Evolutionary conservation across 2,888 invertebrate species (phyloP).

Genomic region (Fissipunctia ypsillon): DNA sequence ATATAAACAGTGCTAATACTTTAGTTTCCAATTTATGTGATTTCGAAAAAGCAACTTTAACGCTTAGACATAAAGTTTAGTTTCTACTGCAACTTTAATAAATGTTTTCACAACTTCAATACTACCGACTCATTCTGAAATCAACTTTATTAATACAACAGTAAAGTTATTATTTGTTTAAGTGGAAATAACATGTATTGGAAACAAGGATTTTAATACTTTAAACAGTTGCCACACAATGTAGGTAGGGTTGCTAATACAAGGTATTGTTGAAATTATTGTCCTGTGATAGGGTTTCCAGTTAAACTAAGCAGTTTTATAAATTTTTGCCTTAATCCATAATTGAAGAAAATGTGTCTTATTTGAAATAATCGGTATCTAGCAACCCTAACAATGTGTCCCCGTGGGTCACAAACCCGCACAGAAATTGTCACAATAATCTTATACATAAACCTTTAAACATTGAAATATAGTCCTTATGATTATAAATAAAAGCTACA

Average conservation of each 20-base stretch:
- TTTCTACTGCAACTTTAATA: not conserved
- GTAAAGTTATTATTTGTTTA: conserved; percentile 8
- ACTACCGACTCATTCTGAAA: not conserved
- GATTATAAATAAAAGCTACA: conserved; percentile 55
- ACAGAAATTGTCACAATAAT: conserved; percentile 42
- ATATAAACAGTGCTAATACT: no score
- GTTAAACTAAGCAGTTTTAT: not conserved
- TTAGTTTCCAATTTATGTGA: not conserved
- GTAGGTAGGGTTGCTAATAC: conserved; percentile 11
- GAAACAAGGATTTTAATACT: not conserved
- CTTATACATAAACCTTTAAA: conserved; percentile 55
- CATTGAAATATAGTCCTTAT: conserved; percentile 57
- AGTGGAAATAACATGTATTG: not conserved
- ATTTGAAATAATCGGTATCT: not conserved
- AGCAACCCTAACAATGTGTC: conserved; percentile 4
- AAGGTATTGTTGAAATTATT: not conserved
- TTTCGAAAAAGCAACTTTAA: conserved; percentile 7
- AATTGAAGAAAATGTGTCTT: not conserved
- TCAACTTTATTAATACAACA: not conserved
- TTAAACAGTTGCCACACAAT: not conserved
- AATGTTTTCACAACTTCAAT: not conserved
- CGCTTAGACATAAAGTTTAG: not conserved
- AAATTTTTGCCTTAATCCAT: not conserved
- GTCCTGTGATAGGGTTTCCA: not conserved
- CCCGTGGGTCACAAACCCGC: conserved; percentile 2